These are phyloP conservation scores for Octopus bimaculoides DNA, from an alignment of 1,140 invertebrate species.

Conservation along the genomic window DNA sequence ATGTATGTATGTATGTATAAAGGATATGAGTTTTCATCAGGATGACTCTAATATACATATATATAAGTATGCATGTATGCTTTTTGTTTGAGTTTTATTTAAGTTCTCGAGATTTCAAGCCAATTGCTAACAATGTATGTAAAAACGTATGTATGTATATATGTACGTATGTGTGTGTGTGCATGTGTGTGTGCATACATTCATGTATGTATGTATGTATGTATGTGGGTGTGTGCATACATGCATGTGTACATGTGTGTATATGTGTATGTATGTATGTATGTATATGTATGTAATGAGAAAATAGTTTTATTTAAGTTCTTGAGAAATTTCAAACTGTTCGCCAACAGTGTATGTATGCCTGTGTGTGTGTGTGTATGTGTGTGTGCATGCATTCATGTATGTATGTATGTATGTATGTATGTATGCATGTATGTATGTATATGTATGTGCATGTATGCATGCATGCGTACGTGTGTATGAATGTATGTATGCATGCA, in stretches of 20 bases:
- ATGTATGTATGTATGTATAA: background rate
- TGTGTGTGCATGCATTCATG: background rate
- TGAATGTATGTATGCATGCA: conserved; percentile 20
- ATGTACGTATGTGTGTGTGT: background rate
- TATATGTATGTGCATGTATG: conserved; percentile 31
- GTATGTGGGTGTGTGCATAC: background rate
- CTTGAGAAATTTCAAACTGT: too few species aligned
- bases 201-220: conserved; percentile 12
- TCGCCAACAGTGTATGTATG: background rate
- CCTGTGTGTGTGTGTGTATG: background rate
- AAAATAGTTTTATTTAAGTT: too few species aligned
- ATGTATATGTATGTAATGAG: too few species aligned
- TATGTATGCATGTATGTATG: conserved; percentile 32
- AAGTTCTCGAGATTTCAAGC: background rate
- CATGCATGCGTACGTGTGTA: conserved; percentile 25
- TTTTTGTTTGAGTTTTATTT: background rate
- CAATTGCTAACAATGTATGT: background rate
- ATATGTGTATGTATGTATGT: too few species aligned
- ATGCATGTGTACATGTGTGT: too few species aligned
- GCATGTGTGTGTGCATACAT: conserved; percentile 9
- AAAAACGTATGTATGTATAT: background rate
- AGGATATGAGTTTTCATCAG: background rate
- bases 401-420: background rate
- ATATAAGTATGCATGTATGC: background rate
- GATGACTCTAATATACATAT: background rate